Evolutionary conservation across 2,113 vertebrate genomes (phyloP), one percentile per base, ranked within the genome.

Genomic region (Zootoca vivipara): DNA sequence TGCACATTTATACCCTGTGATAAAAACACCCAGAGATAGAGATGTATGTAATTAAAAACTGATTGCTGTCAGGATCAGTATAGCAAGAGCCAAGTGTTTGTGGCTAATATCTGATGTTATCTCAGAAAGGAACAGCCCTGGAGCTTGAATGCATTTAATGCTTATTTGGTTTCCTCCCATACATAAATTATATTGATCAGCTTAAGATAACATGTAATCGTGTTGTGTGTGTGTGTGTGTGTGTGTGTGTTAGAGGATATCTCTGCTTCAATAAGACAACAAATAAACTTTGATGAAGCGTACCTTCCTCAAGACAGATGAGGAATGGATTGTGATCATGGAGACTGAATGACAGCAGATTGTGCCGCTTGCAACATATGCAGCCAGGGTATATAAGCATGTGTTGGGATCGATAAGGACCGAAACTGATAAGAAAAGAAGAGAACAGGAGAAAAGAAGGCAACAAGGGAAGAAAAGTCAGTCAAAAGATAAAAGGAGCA

Each of bases 41-140:
- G 85, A 95, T 92, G 78, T 89, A 33, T 93, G 86, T 95, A 93
- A 95, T 96, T 95, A 95, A 96, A 93, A 93, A 78, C 22, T 40
- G 70, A 91, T 95, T 94, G 85, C 88, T 89, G 93, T 85, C 87
- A 86, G 81, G 84, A 94, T 93, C 56, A 73, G 75, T 78, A 87
- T 92, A 86, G 95, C 95, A 93, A 91, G 92, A 95, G 84, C 92
- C 67, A 91, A 95, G 92, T 92, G 93, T 90, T 70, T 64, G 90
- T 92, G 89, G 85, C 86, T 94, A 93, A 87, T 94, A 90, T 82
- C 87, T 94, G 92, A 95, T 93, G 46, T 81, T 95, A 95, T 95
- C 95, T 94, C 78, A 74, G 75, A 40, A 88, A 92, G 74, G 89
- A 91, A 90, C 82, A 80, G 40, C 95, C 89, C 91, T 93, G 70